Evolutionary conservation across 1,140 invertebrate species (phyloP).

Genomic region (Telenomus remus): DNA sequence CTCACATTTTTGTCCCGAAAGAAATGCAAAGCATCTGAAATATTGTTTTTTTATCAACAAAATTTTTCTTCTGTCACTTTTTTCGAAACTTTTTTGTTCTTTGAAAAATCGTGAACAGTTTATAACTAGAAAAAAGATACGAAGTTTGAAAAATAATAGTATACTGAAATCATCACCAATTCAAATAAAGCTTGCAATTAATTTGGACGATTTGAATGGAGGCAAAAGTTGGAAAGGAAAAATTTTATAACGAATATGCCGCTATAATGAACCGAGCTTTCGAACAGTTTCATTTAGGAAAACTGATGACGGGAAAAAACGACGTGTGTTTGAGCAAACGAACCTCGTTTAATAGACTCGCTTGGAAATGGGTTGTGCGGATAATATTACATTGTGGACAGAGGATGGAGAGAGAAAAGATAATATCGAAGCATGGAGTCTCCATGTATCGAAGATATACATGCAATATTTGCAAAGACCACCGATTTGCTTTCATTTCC

Average conservation of each 20-base stretch:
- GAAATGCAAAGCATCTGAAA: no score
- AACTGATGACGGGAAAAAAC: constrained; percentile 25
- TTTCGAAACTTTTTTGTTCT: no score
- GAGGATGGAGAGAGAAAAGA: constrained; percentile 41
- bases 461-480: constrained; percentile 5
- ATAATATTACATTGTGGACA: constrained; percentile 48
- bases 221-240: no score
- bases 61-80: no score
- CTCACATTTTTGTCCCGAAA: no score
- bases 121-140: neutral
- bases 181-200: no score
- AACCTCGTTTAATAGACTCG: constrained; percentile 36
- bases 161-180: no score
- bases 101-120: neutral
- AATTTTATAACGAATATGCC: constrained; percentile 10
- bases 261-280: constrained; percentile 19
- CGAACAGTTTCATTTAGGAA: constrained; percentile 9
- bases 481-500: neutral
- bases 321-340: constrained; percentile 18
- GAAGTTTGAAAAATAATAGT: no score
- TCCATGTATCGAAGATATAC: constrained; percentile 16
- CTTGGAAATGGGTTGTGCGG: constrained; percentile 35
- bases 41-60: no score
- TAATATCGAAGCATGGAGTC: no score
- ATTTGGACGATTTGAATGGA: no score